Conservation (phyloP, 2,888 invertebrate species). For the Epirrhoe alternata region DNA sequence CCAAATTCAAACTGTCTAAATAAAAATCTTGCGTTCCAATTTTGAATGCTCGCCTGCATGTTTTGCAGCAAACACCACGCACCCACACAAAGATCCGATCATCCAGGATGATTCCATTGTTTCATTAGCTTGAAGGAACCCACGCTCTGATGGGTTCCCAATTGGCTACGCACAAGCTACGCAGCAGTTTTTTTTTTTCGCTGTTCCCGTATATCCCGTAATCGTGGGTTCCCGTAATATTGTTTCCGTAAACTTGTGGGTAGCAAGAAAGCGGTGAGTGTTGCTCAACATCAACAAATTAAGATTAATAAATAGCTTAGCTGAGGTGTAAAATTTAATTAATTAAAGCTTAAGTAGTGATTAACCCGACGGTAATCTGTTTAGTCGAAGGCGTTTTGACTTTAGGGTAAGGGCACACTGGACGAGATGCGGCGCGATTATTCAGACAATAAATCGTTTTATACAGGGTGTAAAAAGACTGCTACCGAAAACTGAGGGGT, state of each 20-base stretch:
- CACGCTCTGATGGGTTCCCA: constrained; percentile 33
- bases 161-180: neutral
- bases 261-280: constrained; percentile 9
- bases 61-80: constrained; percentile 17
- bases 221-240: neutral
- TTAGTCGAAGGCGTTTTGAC: constrained; percentile 31
- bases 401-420: neutral
- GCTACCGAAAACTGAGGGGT: too few species aligned
- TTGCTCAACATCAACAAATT: constrained; percentile 37
- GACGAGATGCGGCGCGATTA: too few species aligned
- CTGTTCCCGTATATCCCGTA: too few species aligned
- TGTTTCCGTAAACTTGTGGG: neutral
- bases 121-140: constrained; percentile 43
- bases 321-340: constrained; percentile 42
- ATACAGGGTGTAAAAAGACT: too few species aligned
- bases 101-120: constrained; percentile 44
- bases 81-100: constrained; percentile 43
- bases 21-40: neutral
- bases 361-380: constrained; percentile 34
- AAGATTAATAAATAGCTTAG: constrained; percentile 37
- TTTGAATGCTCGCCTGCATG: constrained; percentile 11
- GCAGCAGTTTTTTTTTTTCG: too few species aligned
- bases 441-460: too few species aligned
- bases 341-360: constrained; percentile 37
- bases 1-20: neutral